Base-by-base conservation (phyloP, 2,113 vertebrate genomes). In the Rhinoderma darwinii region DNA sequence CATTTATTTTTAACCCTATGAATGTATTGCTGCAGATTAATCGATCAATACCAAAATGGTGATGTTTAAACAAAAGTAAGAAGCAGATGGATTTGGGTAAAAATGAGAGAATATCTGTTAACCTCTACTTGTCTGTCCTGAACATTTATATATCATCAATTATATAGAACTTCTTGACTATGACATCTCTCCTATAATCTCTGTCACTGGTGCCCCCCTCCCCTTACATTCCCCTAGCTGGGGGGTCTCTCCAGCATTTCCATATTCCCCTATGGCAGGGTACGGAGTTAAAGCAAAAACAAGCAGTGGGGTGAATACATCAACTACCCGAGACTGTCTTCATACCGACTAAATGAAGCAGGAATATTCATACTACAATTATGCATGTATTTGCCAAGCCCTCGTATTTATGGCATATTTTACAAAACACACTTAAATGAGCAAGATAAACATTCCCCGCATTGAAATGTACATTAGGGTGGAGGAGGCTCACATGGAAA, bases 351-450 rank as follows among this genome's bases (percentile, higher is more conserved):
- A 86, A 86, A 86, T 78, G 76, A 86, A 80, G 76, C 61, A 35
- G 44, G 76, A 86, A 86, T 80, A 86, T 86, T 86, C 84, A 86
- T 86, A 80, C 20, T 12, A 61, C 43, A 86, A 86, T 86, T 86
- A 86, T 68, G 75, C 39, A 78, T 80, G 76, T 86, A 80, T 86
- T 86, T 80, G 76, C 76, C 63, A 80, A 86, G 30, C 56, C 84
- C 84, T 86, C 84, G 17, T 86, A 79, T 86, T 86, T 86, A 86
- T 86, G 37, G 61, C 44, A 15, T 86, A 70, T 79, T 86, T 86
- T 86, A 86, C 84, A 86, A 78, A 86, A 79, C 84, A 86, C 61
- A 80, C 63, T 86, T 80, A 80, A 86, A 86, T 80, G 76, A 79
- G 54, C 84, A 78, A 79, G 75, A 79, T 86, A 86, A 86, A 80